Evolutionary conservation across 2,113 vertebrate species (phyloP).

Genomic region (rabbit (Oryctolagus cuniculus)): DNA sequence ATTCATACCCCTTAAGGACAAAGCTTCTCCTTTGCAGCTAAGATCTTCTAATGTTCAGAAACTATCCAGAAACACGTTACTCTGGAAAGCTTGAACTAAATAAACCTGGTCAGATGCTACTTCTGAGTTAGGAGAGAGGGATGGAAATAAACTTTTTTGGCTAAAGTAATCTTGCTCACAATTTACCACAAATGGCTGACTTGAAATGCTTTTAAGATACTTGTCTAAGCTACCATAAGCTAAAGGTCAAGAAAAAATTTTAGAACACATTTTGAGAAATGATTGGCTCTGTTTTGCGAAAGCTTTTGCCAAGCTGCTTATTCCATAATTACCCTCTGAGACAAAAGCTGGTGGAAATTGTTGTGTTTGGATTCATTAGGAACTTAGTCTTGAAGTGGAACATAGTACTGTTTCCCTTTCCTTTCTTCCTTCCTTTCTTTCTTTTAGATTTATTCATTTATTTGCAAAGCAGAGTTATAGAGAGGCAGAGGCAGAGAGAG

Average conservation of each 20-base stretch:
- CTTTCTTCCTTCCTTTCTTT: too few species aligned
- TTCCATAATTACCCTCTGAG: background rate
- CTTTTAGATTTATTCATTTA: too few species aligned
- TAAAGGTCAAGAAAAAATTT: conserved; percentile 71
- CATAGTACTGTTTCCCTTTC: background rate
- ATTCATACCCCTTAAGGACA: conserved; percentile 39
- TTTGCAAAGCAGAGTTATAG: too few species aligned
- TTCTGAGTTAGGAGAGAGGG: conserved; percentile 76
- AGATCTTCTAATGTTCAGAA: conserved; percentile 52
- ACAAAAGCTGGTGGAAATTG: conserved; percentile 32
- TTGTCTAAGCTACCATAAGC: conserved; percentile 59
- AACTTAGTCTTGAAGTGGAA: background rate
- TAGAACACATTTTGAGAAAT: conserved; percentile 61
- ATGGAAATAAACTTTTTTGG: conserved; percentile 79
- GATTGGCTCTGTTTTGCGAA: conserved; percentile 52
- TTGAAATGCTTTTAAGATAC: conserved; percentile 75
- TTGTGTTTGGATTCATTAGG: background rate
- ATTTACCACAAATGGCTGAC: conserved; percentile 81
- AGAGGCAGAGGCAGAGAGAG: too few species aligned
- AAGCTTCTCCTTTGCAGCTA: conserved; percentile 57
- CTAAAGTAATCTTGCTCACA: conserved; percentile 83
- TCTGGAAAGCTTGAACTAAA: conserved; percentile 72
- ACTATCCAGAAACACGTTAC: conserved; percentile 55
- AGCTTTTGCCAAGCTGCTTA: conserved; percentile 24
- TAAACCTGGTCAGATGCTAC: conserved; percentile 70